A percentile compares a stretch with the other conserved stretches of the same genome.
Evolutionary conservation across 1,140 invertebrate genomes (phyloP).

Genomic region (Aphaenogaster ashmeadi): DNA sequence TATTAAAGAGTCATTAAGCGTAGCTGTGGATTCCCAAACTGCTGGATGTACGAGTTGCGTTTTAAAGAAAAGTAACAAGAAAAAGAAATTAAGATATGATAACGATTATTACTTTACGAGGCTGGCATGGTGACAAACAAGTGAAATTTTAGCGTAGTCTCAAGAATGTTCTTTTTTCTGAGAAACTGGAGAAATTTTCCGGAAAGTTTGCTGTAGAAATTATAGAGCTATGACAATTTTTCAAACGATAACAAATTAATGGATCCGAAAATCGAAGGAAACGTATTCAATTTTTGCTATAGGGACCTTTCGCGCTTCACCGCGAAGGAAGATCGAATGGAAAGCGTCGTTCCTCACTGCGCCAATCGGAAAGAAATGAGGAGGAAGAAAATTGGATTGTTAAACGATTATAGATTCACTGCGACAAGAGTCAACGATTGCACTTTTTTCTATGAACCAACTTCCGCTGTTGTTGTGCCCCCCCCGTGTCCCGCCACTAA

Average conservation of each 20-base stretch:
- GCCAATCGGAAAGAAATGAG: neutral
- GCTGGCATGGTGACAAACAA: neutral
- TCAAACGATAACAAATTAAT: neutral
- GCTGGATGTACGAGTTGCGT: slow-evolving; percentile 51
- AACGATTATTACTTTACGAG: slow-evolving; percentile 15
- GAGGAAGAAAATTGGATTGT: neutral
- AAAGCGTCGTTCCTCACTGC: neutral
- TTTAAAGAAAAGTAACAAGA: slow-evolving; percentile 1
- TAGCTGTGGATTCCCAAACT: slow-evolving; percentile 60
- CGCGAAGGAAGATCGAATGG: neutral
- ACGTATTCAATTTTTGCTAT: neutral
- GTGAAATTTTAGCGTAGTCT: neutral
- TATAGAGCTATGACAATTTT: neutral
- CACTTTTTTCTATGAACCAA: slow-evolving; percentile 8
- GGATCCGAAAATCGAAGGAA: neutral
- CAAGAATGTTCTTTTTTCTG: neutral
- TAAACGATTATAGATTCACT: neutral
- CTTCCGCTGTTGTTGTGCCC: neutral
- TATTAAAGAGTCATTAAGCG: slow-evolving; percentile 49
- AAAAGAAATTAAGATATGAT: neutral
- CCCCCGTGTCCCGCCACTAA: neutral
- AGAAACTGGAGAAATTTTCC: neutral
- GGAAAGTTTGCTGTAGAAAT: neutral
- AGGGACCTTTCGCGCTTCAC: neutral
- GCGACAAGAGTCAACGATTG: neutral